Base-by-base conservation (phyloP, 2,888 invertebrate species). In the Harmothoe impar region DNA sequence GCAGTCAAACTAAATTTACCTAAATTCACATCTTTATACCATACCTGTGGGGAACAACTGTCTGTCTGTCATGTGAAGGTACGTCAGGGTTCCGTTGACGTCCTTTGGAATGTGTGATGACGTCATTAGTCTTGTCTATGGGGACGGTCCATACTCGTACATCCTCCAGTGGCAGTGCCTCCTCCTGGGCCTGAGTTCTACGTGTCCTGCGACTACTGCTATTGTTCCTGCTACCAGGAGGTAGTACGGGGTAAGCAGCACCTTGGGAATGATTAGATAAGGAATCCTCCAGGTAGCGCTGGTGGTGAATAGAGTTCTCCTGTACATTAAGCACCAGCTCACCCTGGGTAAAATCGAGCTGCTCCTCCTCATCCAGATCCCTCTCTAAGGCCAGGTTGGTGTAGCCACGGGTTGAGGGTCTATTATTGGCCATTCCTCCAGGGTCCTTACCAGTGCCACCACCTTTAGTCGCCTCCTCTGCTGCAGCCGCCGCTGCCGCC, bases 261-360 rank as follows among this genome's bases (percentile, higher is more conserved):
- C 62, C 62, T 3, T 1, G 10, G 43, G 43, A 43, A 43, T 43
- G 43, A 43, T 43, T 43, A 43, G 43, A 43, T 43, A 43, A 43
- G 43, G 43, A 43, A 43, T 43, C 43, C 43, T 43, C 43, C 43
- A 43, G 43, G 43, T 43, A 43, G 7, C 20, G 20, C 62, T 62
- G 62, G 62, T 62, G 62, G 29, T 15, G 29, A 25, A 29, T 72
- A 72, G 15, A 29, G 25, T 23, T 72, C 31, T 29, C 25, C 29
- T 72, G 72, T 25, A 72, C 72, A 25, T 72, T 72, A 15, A 72
- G 31, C 72, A 72, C 72, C 29, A 72, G 72, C 31, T 72, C 72
- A 29, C 29, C 29, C 17, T 25, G 72, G 25, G 29, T 29, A 29
- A 72, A 29, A 29, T 72, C 72, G 15, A 72, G 29, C 29, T 72